Conservation (phyloP, 1,140 invertebrate genomes). For the Bombyx mori region DNA sequence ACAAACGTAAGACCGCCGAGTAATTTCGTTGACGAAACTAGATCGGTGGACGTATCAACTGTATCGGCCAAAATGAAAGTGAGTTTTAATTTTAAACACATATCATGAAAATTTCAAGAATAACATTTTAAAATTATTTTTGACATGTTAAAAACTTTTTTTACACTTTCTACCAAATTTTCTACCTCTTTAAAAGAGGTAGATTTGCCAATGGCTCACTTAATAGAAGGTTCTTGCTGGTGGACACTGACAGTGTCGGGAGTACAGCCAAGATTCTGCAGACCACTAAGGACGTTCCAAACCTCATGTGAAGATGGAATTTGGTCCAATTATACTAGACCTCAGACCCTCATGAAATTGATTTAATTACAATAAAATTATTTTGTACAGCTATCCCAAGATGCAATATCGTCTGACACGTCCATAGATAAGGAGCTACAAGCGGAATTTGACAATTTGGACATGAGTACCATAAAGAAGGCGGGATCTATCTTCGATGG, state of each 20-base stretch:
- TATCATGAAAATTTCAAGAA: no score
- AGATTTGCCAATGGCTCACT: no score
- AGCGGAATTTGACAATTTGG: slow-evolving; percentile 65
- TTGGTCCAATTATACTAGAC: not conserved
- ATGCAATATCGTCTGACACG: slow-evolving; percentile 28
- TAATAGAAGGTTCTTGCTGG: no score
- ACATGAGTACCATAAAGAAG: slow-evolving; percentile 77
- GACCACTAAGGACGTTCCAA: no score
- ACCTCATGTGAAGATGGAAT: no score
- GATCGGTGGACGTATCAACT: slow-evolving; percentile 34
- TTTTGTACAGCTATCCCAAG: slow-evolving; percentile 39
- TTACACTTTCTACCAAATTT: no score
- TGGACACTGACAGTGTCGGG: no score
- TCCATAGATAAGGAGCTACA: slow-evolving; percentile 39
- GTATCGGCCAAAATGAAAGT: slow-evolving; percentile 46
- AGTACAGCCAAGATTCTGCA: no score
- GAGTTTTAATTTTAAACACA: not conserved
- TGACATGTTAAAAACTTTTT: no score
- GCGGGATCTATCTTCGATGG: slow-evolving; percentile 87
- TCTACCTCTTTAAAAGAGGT: no score
- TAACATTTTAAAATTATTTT: no score
- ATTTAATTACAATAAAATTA: slow-evolving; percentile 4
- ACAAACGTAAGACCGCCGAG: slow-evolving; percentile 41
- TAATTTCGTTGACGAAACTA: slow-evolving; percentile 53
- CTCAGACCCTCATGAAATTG: not conserved